A percentile compares a stretch with the other conserved stretches of the same genome.
Conservation (phyloP, 2,888 invertebrate genomes). For the Synanthedon myopaeformis region DNA sequence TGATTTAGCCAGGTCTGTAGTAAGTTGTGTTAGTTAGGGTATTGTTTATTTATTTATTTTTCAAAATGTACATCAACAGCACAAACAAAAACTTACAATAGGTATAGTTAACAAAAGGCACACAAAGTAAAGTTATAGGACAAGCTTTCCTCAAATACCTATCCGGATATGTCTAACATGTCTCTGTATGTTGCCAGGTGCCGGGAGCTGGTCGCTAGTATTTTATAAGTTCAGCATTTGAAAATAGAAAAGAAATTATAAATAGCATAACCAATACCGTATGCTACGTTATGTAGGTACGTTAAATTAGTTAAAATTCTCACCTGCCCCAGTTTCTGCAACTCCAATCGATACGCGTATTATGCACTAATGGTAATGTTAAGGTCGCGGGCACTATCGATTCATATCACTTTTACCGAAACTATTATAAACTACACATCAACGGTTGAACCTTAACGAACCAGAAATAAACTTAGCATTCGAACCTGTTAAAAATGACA, state of each 20-base stretch:
- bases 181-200: no score
- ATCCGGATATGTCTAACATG: no score
- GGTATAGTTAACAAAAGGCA: no score
- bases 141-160: no score
- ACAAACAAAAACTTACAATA: no score
- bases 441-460: background rate
- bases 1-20: no score
- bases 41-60: no score
- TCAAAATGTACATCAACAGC: no score
- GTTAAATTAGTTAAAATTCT: conserved; percentile 6
- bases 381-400: conserved; percentile 30
- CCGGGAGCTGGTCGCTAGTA: no score
- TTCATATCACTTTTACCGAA: conserved; percentile 2
- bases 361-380: conserved; percentile 34
- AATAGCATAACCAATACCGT: background rate
- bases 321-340: conserved; percentile 32
- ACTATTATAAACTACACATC: background rate
- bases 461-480: background rate
- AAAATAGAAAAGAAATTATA: background rate
- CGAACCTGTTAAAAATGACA: no score
- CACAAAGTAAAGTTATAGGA: no score
- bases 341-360: conserved; percentile 30
- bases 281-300: background rate
- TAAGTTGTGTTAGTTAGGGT: no score
- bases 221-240: background rate